Evolutionary conservation across 2,888 invertebrate genomes (phyloP), one percentile per base, ranked within the genome.

Genomic region (Anodontia alba): DNA sequence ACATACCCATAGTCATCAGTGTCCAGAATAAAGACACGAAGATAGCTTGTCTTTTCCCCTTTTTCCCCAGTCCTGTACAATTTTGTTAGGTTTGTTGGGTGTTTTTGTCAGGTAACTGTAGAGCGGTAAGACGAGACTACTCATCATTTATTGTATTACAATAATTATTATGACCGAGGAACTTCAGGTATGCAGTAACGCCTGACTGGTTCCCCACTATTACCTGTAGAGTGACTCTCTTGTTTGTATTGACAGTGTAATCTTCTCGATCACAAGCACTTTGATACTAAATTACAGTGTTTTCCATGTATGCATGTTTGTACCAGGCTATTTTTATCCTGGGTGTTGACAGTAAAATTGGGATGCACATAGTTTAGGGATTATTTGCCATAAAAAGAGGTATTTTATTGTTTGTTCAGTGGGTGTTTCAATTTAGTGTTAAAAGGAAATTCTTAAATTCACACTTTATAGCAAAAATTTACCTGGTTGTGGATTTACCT

Each of bases 301-400:
- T 57, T 57, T 57, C 57, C 57, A 8, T 29, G 29, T 57, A 3
- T 7, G 8, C 57, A 8, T 29, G 29, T 57, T 23, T 7, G 8
- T 57, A 3, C 12, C 12, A 15, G 29, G 10, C 57, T 57, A 29
- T n/a, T 26, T 57, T 26, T 57, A 15, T 57, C 1, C 12, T 26
- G 29, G 57, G 57, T 57, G 57, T 57, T 57, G 57, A 57, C 57
- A 57, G 57, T 23, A 29, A 29, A 57, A 29, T 5, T 57, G 23
- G 10, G 29, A 57, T 57, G 57, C 29, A 26, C 57, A 57, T 26
- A 57, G 57, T 57, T 57, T 57, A n/a, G 57, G 7, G 29, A 12
- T 57, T 38, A 38, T 38, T 38, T 38, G 38, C 38, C 38, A 38
- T 38, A 38, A 38, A 38, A 38, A 38, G 38, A 38, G 38, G 38